Conservation (phyloP, 2,888 invertebrate genomes). For the Yponomeuta sedellus region DNA sequence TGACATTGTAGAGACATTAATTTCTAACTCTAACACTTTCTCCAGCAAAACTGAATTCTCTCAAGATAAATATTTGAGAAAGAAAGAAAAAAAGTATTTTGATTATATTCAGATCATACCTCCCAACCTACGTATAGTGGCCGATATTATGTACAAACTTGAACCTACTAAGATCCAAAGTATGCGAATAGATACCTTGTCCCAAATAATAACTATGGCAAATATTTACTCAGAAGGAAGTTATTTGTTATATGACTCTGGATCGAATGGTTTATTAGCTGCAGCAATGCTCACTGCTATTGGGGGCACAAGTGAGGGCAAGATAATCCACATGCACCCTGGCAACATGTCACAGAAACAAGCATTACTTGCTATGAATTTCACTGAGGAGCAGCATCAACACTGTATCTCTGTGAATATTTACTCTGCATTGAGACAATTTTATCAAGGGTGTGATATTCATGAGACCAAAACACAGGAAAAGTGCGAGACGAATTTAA, state of each 20-base stretch:
- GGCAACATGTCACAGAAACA: constrained; percentile 88
- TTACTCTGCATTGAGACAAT: constrained; percentile 83
- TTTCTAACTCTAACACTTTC: constrained; percentile 95
- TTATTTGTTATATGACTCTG: constrained; percentile 91
- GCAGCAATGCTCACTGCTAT: constrained; percentile 89
- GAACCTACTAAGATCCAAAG: constrained; percentile 85
- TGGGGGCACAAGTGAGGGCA: constrained; percentile 78
- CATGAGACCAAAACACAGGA: constrained; percentile 27
- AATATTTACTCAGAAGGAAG: constrained; percentile 87
- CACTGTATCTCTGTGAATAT: constrained; percentile 86
- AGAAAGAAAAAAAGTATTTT: constrained; percentile 96
- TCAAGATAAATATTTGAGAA: constrained; percentile 95
- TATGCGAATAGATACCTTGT: constrained; percentile 90
- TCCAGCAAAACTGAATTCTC: constrained; percentile 92
- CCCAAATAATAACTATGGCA: constrained; percentile 89
- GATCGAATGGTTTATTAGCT: constrained; percentile 88
- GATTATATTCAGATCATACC: constrained; percentile 86
- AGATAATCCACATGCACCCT: constrained; percentile 85
- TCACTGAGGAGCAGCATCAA: constrained; percentile 80
- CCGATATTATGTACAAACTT: constrained; percentile 89
- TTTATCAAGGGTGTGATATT: constrained; percentile 77
- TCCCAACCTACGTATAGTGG: constrained; percentile 88
- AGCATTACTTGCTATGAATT: constrained; percentile 87
- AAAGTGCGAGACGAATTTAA: constrained; percentile 16
- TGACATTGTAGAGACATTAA: constrained; percentile 90